These are phyloP conservation scores for Limnodromus scolopaceus DNA, from an alignment of 2,797 vertebrate species.

Conservation along the genomic window DNA sequence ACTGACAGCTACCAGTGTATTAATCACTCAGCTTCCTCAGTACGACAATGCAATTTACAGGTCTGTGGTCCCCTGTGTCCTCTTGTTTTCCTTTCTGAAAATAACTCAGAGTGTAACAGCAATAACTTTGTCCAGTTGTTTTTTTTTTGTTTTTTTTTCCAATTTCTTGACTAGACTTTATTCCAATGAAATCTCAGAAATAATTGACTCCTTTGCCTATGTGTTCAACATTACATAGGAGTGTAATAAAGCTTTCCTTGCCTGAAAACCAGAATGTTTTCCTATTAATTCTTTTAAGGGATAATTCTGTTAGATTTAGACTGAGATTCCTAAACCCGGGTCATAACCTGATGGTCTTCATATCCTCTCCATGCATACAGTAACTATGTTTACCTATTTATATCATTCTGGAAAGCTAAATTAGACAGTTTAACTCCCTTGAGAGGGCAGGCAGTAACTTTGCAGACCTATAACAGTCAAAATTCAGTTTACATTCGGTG, in stretches of 20 bases:
- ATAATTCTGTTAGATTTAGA: neutral
- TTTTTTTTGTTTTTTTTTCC: neutral
- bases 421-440: neutral
- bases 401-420: neutral
- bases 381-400: neutral
- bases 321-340: neutral
- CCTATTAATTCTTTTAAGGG: neutral
- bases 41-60: neutral
- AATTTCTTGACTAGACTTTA: neutral
- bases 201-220: neutral
- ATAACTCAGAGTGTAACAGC: neutral
- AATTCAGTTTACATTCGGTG: neutral
- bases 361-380: neutral
- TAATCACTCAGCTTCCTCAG: neutral
- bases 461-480: neutral
- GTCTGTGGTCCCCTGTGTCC: neutral
- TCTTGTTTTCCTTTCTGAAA: slow-evolving; percentile 13
- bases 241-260: neutral
- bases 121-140: neutral
- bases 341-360: neutral
- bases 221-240: neutral
- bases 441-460: neutral
- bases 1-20: neutral
- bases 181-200: neutral
- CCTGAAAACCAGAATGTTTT: neutral